Conservation (phyloP, 2,113 vertebrate genomes). For the Puntigrus tetrazona region DNA sequence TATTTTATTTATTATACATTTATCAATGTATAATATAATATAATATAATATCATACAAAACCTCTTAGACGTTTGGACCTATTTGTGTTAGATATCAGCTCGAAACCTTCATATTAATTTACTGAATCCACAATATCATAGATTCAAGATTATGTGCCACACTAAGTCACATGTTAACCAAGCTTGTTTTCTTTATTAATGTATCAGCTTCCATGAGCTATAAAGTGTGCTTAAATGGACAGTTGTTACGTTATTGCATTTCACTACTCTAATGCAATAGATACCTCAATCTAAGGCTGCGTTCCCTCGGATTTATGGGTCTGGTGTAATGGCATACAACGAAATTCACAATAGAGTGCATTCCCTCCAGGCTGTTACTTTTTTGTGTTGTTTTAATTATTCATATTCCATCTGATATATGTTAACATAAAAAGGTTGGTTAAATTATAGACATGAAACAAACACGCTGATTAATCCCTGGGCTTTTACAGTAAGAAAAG, state of each 20-base stretch:
- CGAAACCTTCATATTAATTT: not conserved
- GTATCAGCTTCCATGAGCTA: not conserved
- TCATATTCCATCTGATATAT: constrained; percentile 40
- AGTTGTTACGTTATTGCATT: constrained; percentile 27
- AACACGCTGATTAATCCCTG: constrained; percentile 4
- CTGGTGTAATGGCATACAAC: constrained; percentile 33
- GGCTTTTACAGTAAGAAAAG: constrained; percentile 25
- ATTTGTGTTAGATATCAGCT: not conserved
- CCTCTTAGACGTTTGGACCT: not conserved
- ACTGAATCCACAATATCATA: not conserved
- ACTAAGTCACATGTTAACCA: not conserved
- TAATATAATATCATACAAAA: not conserved
- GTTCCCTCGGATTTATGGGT: constrained; percentile 39
- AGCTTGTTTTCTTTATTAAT: not conserved
- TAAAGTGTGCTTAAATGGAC: constrained; percentile 24
- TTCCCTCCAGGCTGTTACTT: constrained; percentile 15
- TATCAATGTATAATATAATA: not conserved
- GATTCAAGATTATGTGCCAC: not conserved
- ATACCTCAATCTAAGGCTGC: constrained; percentile 30
- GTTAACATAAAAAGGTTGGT: constrained; percentile 44
- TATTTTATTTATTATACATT: too few species aligned
- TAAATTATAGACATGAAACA: constrained; percentile 30
- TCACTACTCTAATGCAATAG: constrained; percentile 21
- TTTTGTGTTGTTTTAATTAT: constrained; percentile 49
- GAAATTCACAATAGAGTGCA: constrained; percentile 5